Conservation (phyloP, 1,140 invertebrate genomes). For the Aphelinus certus region DNA sequence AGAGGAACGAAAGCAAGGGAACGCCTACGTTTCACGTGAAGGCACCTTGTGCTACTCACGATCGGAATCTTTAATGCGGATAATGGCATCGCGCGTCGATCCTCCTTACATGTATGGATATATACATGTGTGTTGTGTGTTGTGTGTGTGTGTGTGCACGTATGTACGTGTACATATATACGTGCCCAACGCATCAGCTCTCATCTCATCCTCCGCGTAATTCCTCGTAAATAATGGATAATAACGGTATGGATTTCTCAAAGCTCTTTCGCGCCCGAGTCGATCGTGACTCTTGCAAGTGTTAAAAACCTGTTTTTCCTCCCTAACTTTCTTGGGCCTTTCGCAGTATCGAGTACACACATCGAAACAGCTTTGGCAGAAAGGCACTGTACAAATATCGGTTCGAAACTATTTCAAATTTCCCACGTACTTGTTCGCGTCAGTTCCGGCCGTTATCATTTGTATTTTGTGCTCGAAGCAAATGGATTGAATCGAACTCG, state of each 20-base stretch:
- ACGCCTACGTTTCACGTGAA: conserved; percentile 36
- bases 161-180: not conserved
- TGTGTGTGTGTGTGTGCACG: too few relatives aligned
- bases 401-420: too few relatives aligned
- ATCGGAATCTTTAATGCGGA: conserved; percentile 37
- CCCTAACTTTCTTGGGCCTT: conserved; percentile 16
- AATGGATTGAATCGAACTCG: too few relatives aligned
- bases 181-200: not conserved
- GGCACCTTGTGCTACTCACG: not conserved
- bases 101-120: too few relatives aligned
- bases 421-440: too few relatives aligned
- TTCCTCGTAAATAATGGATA: conserved; percentile 44
- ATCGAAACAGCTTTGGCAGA: too few relatives aligned
- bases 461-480: too few relatives aligned
- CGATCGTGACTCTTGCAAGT: conserved; percentile 23
- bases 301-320: conserved; percentile 36
- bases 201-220: conserved; percentile 24
- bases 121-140: too few relatives aligned
- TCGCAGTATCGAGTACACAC: not conserved
- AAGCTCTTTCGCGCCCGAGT: conserved; percentile 23
- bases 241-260: conserved; percentile 40
- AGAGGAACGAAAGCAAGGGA: conserved; percentile 34
- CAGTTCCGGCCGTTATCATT: too few relatives aligned
- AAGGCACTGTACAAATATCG: too few relatives aligned
- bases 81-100: conserved; percentile 22